phyloP scores from a whole-genome alignment of 2,888 invertebrate genomes.

The Nemotelus nigrinus region DNA sequence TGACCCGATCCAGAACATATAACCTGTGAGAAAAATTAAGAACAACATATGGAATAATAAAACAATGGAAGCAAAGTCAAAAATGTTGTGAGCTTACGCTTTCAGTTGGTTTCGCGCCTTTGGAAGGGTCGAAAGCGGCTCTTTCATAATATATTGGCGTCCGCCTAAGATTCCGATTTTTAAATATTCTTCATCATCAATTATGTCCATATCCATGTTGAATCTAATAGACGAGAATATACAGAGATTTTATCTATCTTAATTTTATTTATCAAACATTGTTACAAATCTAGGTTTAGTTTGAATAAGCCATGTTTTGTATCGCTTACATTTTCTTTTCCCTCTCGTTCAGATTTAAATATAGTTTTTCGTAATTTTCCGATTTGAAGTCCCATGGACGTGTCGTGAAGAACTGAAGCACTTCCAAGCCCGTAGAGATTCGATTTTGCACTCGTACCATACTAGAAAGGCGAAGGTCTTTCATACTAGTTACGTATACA shows the following conservation, averaged over 20 bases:
- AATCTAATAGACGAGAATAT: conserved; percentile 55
- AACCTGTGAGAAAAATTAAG: neutral
- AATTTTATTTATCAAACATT: neutral
- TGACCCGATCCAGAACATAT: conserved; percentile 67
- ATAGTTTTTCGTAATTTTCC: conserved; percentile 70
- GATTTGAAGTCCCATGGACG: conserved; percentile 86
- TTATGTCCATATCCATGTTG: conserved; percentile 61
- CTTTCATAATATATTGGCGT: conserved; percentile 86
- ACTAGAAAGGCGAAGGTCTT: conserved; percentile 65
- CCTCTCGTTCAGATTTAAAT: conserved; percentile 61
- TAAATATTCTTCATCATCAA: conserved; percentile 72
- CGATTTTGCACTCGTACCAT: conserved; percentile 81
- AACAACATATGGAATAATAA: neutral
- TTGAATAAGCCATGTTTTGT: neutral
- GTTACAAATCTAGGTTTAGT: neutral
- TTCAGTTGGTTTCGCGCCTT: conserved; percentile 78
- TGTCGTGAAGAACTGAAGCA: conserved; percentile 90
- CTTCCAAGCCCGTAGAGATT: conserved; percentile 79
- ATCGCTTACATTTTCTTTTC: conserved; percentile 63
- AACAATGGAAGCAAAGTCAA: neutral
- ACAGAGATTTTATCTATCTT: too few relatives aligned
- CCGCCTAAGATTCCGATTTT: conserved; percentile 82
- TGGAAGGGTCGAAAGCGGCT: conserved; percentile 79
- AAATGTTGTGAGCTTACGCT: conserved; percentile 71
- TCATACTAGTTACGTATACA: too few relatives aligned